A percentile compares a stretch with the other conserved stretches of the same genome.
These are phyloP conservation scores for Brachionus asplanchnoidis DNA, from an alignment of 1,140 invertebrate genomes.

Conservation along the genomic window DNA sequence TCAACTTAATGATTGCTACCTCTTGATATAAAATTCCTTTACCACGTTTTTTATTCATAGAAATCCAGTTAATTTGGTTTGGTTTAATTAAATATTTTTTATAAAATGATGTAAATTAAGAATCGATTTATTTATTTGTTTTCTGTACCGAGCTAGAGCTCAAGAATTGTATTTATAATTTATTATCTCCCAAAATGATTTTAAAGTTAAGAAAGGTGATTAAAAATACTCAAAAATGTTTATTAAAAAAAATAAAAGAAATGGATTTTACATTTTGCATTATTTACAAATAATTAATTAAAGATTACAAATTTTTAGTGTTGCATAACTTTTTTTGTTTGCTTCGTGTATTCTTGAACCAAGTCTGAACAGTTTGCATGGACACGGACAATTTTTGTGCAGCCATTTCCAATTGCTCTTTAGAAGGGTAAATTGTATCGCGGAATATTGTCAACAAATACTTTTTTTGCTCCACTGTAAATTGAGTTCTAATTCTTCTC, in stretches of 20 bases:
- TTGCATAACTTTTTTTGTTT: conserved; percentile 22
- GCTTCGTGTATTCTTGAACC: conserved; percentile 35
- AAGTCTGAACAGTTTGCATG: neutral
- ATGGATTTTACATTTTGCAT: neutral
- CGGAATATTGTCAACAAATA: neutral
- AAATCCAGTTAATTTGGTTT: no score
- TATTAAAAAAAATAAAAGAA: neutral
- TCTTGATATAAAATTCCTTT: no score
- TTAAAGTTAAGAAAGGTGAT: no score
- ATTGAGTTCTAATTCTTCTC: conserved; percentile 3
- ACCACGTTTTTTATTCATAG: no score
- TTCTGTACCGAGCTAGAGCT: no score
- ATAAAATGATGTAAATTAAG: no score
- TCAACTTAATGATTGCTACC: no score
- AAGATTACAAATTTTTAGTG: neutral
- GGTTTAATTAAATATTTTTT: no score
- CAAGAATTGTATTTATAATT: no score
- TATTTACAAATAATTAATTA: neutral
- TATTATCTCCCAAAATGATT: no score
- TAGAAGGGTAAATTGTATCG: conserved; percentile 13
- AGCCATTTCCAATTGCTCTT: conserved; percentile 6
- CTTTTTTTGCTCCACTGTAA: neutral
- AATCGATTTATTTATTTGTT: no score
- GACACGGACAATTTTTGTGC: neutral
- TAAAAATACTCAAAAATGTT: no score